A percentile compares a stretch with the other conserved stretches of the same genome.
These are phyloP conservation scores for Capitulum mitella DNA, from an alignment of 2,888 invertebrate genomes.

Conservation along the genomic window DNA sequence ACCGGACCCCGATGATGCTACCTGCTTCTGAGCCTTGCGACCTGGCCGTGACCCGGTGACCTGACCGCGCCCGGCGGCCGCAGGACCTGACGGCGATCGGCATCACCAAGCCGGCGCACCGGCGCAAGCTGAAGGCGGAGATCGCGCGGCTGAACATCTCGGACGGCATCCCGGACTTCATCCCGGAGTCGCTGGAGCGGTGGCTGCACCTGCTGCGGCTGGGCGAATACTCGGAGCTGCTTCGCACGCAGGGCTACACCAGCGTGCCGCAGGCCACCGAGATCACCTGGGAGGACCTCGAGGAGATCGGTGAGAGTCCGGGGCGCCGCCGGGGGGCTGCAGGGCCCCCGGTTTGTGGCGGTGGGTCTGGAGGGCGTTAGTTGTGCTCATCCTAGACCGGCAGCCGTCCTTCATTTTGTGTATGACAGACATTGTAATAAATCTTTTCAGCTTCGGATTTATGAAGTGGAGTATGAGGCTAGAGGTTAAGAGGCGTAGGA, in stretches of 20 bases:
- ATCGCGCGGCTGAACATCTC: constrained; percentile 88
- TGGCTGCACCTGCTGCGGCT: constrained; percentile 86
- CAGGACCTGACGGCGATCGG: constrained; percentile 58
- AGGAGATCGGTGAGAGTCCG: constrained; percentile 71
- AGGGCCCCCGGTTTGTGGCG: too few relatives aligned
- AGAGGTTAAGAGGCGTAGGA: too few relatives aligned
- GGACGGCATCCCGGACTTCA: constrained; percentile 89
- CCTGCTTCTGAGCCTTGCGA: too few relatives aligned
- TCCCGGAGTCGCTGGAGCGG: constrained; percentile 84
- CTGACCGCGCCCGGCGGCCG: constrained; percentile 11
- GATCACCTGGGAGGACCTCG: constrained; percentile 96
- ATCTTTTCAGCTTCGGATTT: too few relatives aligned
- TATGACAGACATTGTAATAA: too few relatives aligned
- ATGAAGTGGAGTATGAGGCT: too few relatives aligned
- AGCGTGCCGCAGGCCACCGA: constrained; percentile 90
- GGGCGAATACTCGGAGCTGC: constrained; percentile 83
- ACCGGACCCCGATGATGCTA: too few relatives aligned
- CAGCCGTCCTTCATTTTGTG: too few relatives aligned
- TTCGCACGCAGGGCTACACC: constrained; percentile 87
- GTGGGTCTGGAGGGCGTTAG: too few relatives aligned
- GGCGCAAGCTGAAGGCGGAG: constrained; percentile 91
- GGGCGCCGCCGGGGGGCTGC: too few relatives aligned
- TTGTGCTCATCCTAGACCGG: too few relatives aligned
- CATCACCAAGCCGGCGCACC: constrained; percentile 94
- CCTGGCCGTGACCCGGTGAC: background rate